phyloP scores from a whole-genome alignment of 2,797 vertebrate species.

The Acipenser oxyrinchus region DNA sequence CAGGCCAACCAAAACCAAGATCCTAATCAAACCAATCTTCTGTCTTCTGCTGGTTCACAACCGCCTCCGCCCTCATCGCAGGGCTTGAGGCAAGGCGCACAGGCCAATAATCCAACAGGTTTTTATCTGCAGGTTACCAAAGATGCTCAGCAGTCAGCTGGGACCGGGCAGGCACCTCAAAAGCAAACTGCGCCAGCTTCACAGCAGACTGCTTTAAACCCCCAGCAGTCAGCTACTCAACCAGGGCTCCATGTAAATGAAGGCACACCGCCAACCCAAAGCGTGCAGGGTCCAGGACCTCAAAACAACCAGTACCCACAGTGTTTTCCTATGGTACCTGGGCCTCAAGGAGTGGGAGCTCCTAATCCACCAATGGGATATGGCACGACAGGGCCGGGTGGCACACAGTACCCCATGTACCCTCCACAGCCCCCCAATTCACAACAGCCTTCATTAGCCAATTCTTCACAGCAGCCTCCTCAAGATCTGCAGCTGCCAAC shows the following conservation, averaged over 20 bases:
- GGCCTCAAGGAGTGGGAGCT: slow-evolving; percentile 28
- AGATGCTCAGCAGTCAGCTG: slow-evolving; percentile 60
- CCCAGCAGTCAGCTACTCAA: slow-evolving; percentile 28
- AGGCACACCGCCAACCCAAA: slow-evolving; percentile 19
- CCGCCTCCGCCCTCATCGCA: slow-evolving; percentile 39
- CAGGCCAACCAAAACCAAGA: slow-evolving; percentile 49
- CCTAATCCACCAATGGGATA: slow-evolving; percentile 30
- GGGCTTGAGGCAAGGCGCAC: slow-evolving; percentile 22
- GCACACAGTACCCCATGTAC: slow-evolving; percentile 25
- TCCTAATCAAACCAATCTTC: slow-evolving; percentile 29
- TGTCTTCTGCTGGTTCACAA: slow-evolving; percentile 35
- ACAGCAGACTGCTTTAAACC: slow-evolving; percentile 28
- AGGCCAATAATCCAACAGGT: slow-evolving; percentile 55
- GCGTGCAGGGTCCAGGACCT: slow-evolving; percentile 28
- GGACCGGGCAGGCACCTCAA: slow-evolving; percentile 35
- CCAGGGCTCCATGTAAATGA: slow-evolving; percentile 33
- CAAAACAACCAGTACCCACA: slow-evolving; percentile 30
- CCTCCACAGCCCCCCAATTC: slow-evolving; percentile 25
- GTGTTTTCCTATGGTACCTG: slow-evolving; percentile 26
- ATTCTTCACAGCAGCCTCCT: slow-evolving; percentile 24
- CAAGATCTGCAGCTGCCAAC: slow-evolving; percentile 63
- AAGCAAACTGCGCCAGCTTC: slow-evolving; percentile 32
- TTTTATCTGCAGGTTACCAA: slow-evolving; percentile 93
- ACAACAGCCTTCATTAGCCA: slow-evolving; percentile 12
- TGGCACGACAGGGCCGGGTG: slow-evolving; percentile 26